phyloP scores from a whole-genome alignment of 1,140 invertebrate genomes.

The Melipona quadrifasciata region DNA sequence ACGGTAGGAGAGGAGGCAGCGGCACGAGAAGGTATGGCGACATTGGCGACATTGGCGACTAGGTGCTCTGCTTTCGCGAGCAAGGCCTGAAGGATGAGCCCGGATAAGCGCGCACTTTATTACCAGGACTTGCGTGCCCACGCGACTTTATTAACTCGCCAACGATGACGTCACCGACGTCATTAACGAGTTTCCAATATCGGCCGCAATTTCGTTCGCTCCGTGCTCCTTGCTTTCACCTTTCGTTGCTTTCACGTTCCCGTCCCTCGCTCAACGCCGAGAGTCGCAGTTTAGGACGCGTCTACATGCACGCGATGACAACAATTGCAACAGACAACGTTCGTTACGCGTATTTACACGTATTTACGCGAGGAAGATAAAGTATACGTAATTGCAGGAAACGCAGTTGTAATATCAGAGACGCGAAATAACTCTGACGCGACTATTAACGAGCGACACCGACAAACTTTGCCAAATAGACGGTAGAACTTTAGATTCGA shows the following conservation, averaged over 20 bases:
- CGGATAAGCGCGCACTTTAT: conserved; percentile 63
- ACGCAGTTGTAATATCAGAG: no score
- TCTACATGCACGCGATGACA: no score
- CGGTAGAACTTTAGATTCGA: no score
- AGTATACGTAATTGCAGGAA: neutral
- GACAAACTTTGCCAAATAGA: no score
- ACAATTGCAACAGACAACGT: no score
- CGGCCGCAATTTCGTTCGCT: neutral
- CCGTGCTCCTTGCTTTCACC: neutral
- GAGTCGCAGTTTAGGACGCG: neutral
- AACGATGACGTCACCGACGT: conserved; percentile 61
- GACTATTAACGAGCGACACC: no score
- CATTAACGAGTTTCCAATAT: conserved; percentile 61
- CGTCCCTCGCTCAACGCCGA: neutral
- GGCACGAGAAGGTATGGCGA: conserved; percentile 29
- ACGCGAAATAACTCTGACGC: no score
- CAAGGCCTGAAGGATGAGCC: conserved; percentile 61
- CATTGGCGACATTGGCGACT: conserved; percentile 4
- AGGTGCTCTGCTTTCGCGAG: conserved; percentile 52
- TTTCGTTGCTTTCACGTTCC: neutral
- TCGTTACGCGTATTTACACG: no score
- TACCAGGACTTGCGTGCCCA: conserved; percentile 58
- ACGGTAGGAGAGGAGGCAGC: conserved; percentile 30
- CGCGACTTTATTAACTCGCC: conserved; percentile 69
- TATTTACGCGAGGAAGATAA: neutral